Base-by-base conservation (phyloP, 2,888 invertebrate species). In the Drosophila longiperda region DNA sequence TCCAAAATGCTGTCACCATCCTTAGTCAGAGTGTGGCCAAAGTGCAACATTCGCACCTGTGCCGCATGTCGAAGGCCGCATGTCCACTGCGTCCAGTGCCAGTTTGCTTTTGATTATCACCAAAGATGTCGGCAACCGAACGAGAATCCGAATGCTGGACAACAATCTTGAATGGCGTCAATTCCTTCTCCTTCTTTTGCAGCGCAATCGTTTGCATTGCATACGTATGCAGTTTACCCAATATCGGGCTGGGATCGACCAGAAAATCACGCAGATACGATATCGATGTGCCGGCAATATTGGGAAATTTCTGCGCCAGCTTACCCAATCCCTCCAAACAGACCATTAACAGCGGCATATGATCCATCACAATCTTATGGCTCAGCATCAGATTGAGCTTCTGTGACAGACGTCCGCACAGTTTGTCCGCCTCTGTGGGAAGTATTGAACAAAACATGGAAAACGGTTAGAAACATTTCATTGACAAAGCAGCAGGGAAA, bases 321-420 rank as follows among this genome's bases (percentile, higher is more conserved):
- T 98, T 97, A 1, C 99, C 99, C 12, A 99, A 94, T 7, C 99
- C 99, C 95, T 99, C 98, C 67, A 99, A 94, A 91, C 99, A 98
- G 32, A 99, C 99, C 96, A 98, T 97, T 34, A 99, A 94, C 59
- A 99, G 93, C 0, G 99, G 99, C 97, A 99, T 98, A 91, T 99
- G 99, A 1, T 98, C 98, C 87, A 99, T 94, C 62, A 98, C 97
- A 83, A 99, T 94, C 92, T 97, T 97, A 81, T 98, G 97, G 66
- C 98, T 98, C 85, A 98, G 97, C 91, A 97, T 96, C 0, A 97
- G 96, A 92, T 97, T 98, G 74, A 99, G 97, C 93, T 98, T 99
- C 93, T 99, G 99, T 0, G 97, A 98, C 50, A 99, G 94, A 32
- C 98, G 95, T 49, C 97, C 96, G 92, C 98, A 98, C n/a, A 99